Base-by-base conservation (phyloP, 2,113 vertebrate genomes). In the Forbesichthys agassizii region DNA sequence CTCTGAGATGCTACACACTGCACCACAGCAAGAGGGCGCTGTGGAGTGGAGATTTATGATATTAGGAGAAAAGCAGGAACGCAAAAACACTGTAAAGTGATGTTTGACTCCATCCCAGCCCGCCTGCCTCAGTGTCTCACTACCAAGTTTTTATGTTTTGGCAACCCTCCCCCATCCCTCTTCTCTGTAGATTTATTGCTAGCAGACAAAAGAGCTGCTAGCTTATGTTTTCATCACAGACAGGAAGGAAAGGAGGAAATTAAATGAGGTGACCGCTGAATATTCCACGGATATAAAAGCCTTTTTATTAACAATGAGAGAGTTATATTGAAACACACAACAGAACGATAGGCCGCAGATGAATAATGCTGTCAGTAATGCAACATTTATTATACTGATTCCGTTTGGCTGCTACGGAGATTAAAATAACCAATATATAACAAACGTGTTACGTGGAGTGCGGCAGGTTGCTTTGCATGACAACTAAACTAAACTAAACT, bases 191-290 rank as follows among this genome's bases (percentile, higher is more conserved):
- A 89, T 89, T 88, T 88, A 89, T 68, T 73, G 82, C 80, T 9
- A 59, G 57, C 0, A 36, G 88, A 89, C 80, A 84, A 74, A 18
- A 68, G 81, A 81, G 71, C 74, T 66, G 83, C 51, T 18, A 76
- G 75, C 79, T 79, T 75, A 76, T 83, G 73, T 89, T 81, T 86
- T 84, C 84, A 87, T 85, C 80, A 81, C 65, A 71, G 78, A 68
- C 84, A 85, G 86, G 86, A 89, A 88, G 83, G 74, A 77, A 8
- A 81, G 72, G 78, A 87, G 86, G 86, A 89, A 87, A 89, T 87
- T 86, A 78, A 79, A 87, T 27, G 68, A 88, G 88, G 86, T 86
- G 88, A 85, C 74, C 3, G 53, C 69, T 85, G 82, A 86, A 80
- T 65, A 81, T 82, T 76, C 79, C 84, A 78, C 78, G 74, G 79